These are phyloP conservation scores for Drosophila oshimai DNA, from an alignment of 1,140 invertebrate species.

Conservation along the genomic window DNA sequence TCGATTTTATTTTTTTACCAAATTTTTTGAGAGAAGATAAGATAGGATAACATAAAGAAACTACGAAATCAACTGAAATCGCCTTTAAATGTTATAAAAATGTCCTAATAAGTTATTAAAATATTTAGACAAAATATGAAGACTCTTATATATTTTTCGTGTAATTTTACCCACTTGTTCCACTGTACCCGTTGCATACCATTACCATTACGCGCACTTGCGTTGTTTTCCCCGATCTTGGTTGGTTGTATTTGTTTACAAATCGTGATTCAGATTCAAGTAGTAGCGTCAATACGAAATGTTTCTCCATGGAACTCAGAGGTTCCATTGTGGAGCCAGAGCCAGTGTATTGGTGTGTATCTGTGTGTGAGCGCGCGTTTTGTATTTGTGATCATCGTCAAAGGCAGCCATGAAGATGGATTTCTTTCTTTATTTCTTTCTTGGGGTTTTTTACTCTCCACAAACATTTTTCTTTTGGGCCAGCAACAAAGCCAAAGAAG, in stretches of 20 bases:
- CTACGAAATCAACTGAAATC: too few species aligned
- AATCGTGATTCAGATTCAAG: slow-evolving; percentile 79
- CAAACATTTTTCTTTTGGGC: slow-evolving; percentile 36
- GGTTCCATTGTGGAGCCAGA: slow-evolving; percentile 30
- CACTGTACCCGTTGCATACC: slow-evolving; percentile 48
- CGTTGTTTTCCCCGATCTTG: slow-evolving; percentile 12
- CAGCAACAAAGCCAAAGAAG: slow-evolving; percentile 72
- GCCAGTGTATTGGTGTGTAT: neutral
- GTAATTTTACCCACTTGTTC: neutral
- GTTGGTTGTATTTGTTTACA: slow-evolving; percentile 75
- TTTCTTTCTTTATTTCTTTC: slow-evolving; percentile 62
- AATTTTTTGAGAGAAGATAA: too few species aligned
- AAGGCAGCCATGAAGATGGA: slow-evolving; percentile 70
- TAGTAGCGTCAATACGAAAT: slow-evolving; percentile 65
- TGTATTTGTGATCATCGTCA: slow-evolving; percentile 56
- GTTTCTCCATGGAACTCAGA: slow-evolving; percentile 33
- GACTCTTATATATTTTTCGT: neutral
- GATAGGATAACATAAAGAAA: too few species aligned
- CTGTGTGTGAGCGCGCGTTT: slow-evolving; percentile 1
- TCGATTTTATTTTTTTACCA: too few species aligned
- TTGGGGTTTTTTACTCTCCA: slow-evolving; percentile 33
- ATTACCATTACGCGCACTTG: slow-evolving; percentile 70
- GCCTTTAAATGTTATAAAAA: too few species aligned
- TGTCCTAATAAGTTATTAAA: accelerated
- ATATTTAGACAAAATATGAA: neutral